These are phyloP conservation scores for Cheumatopsyche charites DNA, from an alignment of 1,140 invertebrate genomes.

Conservation along the genomic window DNA sequence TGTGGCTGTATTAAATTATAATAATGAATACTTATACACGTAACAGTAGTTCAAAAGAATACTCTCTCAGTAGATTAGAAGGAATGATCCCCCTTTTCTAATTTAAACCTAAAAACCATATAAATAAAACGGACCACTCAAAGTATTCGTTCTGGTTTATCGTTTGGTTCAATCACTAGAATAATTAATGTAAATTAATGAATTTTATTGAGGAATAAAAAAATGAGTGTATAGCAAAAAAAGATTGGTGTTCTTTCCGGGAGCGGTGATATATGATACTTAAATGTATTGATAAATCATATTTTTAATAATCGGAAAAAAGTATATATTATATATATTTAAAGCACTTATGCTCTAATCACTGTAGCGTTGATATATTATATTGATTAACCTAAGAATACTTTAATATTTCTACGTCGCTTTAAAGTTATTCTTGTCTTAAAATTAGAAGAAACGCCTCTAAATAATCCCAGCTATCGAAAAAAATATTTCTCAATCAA, in stretches of 20 bases:
- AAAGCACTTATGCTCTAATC: conserved; percentile 23
- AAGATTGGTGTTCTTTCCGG: not conserved
- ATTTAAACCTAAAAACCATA: not conserved
- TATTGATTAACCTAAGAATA: not conserved
- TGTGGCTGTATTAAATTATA: conserved; percentile 46
- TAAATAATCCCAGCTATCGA: not conserved
- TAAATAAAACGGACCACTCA: conserved; percentile 9
- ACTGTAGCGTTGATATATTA: conserved; percentile 14
- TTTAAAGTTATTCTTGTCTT: conserved; percentile 9
- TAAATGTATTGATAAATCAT: conserved; percentile 4
- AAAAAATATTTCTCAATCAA: not conserved
- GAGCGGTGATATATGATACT: not conserved
- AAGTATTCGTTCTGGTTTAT: conserved; percentile 8
- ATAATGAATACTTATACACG: conserved; percentile 33
- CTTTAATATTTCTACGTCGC: conserved; percentile 18
- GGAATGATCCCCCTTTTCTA: not conserved
- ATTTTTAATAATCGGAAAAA: conserved; percentile 20
- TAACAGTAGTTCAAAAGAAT: not conserved
- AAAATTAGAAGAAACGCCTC: not conserved
- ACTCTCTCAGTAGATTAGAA: conserved; percentile 18
- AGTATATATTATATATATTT: not conserved
- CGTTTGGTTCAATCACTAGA: not conserved
- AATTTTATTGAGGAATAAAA: not conserved
- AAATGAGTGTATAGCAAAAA: not conserved
- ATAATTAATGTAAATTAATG: not conserved